Percentiles rank a stretch among this genome's conserved stretches.
phyloP scores from a whole-genome alignment of 2,888 invertebrate species.

The Caradrina kadenii region DNA sequence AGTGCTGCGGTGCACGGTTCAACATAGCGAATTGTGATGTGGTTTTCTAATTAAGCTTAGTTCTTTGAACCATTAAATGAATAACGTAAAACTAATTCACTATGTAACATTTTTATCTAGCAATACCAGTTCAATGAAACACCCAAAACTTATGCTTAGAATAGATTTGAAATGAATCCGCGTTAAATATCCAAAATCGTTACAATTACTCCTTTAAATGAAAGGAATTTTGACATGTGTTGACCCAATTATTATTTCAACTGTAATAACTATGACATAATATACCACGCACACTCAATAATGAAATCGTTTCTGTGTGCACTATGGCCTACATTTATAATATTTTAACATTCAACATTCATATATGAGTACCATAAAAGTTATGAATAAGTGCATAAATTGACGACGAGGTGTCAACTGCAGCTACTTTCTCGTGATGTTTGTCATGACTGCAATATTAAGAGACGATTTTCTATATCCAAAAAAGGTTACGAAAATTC shows the following conservation, averaged over 20 bases:
- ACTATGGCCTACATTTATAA: background rate
- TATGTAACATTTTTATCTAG: no score
- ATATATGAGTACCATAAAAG: slow-evolving; percentile 6
- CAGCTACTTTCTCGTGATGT: slow-evolving; percentile 8
- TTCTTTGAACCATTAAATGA: no score
- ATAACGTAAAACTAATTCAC: no score
- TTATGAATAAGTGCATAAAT: slow-evolving; percentile 13
- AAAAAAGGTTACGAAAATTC: background rate
- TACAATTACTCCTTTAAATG: no score
- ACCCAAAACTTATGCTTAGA: no score
- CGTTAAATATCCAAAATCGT: no score
- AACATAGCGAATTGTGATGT: background rate
- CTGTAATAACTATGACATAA: background rate
- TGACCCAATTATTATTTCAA: no score
- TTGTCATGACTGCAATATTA: slow-evolving; percentile 7
- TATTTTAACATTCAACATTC: slow-evolving; percentile 17
- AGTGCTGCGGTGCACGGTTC: slow-evolving; percentile 49
- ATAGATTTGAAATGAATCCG: no score
- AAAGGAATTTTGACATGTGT: no score
- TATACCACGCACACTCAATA: no score
- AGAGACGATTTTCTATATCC: slow-evolving; percentile 1
- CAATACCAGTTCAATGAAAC: no score
- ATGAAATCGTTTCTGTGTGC: no score
- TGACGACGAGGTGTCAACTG: slow-evolving; percentile 4
- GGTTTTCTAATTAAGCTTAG: background rate